Base-by-base conservation (phyloP, 2,888 invertebrate genomes). In the Dolichopus griseipennis region DNA sequence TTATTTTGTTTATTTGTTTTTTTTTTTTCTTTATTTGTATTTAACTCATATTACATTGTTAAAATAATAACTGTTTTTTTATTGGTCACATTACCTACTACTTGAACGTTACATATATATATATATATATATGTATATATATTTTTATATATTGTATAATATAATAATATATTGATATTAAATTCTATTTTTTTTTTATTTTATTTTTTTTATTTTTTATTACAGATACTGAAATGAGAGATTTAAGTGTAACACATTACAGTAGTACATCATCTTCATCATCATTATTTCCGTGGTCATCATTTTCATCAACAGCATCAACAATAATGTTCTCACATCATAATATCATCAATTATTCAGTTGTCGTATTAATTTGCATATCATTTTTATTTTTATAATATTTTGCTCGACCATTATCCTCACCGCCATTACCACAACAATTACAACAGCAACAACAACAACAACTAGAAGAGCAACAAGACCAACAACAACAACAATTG, bases 161-260 rank as follows among this genome's bases (percentile, higher is more conserved):
- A n/a, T n/a, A n/a, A n/a, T n/a, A n/a, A n/a, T n/a, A n/a, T n/a
- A n/a, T n/a, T n/a, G n/a, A n/a, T 27, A 27, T 27, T 27, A 27
- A 27, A 4, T 27, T 27, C 5, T 27, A 27, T 7, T 37, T 37
- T 37, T 37, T 37, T 5, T 37, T 37, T 37, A 5, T 18, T 18
- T 27, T 22, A 62, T 68, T 65, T 64, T 62, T 12, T 65, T 34
- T 65, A 18, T 52, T 37, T 12, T 64, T 52, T 27, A 18, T 65
- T 71, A 15, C 65, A 71, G 71, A 71, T 37, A 69, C 70, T 4
- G 71, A 71, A 67, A 71, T 71, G 69, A 67, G 71, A 61, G 71
- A 70, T 68, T 62, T 71, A 22, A 71, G 71, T 66, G 71, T 71
- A n/a, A 71, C 71, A 9, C 70, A 71, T 43, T 71, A 71, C 22